Conservation (phyloP, 2,888 invertebrate species). For the Apoda limacodes region DNA sequence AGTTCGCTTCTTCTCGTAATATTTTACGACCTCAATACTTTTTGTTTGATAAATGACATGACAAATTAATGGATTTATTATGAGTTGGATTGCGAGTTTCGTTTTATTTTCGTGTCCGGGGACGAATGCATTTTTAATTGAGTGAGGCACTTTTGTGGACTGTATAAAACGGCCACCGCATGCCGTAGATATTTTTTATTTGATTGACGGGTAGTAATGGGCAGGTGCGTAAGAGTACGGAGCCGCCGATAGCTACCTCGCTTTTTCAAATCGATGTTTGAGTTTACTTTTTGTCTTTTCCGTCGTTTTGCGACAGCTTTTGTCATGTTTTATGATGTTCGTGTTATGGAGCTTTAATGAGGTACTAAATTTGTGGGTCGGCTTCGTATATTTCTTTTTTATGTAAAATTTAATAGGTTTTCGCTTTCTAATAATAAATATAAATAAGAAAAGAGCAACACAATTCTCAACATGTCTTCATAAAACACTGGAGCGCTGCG, state of each 20-base stretch:
- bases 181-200: conserved; percentile 60
- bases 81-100: conserved; percentile 54
- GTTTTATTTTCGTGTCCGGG: conserved; percentile 58
- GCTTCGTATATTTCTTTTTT: no score
- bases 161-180: conserved; percentile 66
- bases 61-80: conserved; percentile 70
- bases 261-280: conserved; percentile 48
- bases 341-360: conserved; percentile 37
- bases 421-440: no score
- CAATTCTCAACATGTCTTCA: no score
- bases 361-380: conserved; percentile 36
- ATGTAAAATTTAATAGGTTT: no score
- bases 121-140: conserved; percentile 71
- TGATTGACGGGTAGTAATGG: conserved; percentile 69
- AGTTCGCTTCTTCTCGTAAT: conserved; percentile 31
- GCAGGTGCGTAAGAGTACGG: conserved; percentile 63
- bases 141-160: conserved; percentile 67
- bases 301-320: conserved; percentile 40
- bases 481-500: no score
- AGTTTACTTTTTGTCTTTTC: conserved; percentile 47
- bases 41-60: conserved; percentile 64
- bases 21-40: conserved; percentile 40
- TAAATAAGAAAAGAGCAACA: no score
- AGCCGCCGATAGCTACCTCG: conserved; percentile 57
- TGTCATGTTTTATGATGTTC: conserved; percentile 43